Evolutionary conservation across 2,113 vertebrate genomes (phyloP).

Genomic region (Tretioscincus oriximinensis): DNA sequence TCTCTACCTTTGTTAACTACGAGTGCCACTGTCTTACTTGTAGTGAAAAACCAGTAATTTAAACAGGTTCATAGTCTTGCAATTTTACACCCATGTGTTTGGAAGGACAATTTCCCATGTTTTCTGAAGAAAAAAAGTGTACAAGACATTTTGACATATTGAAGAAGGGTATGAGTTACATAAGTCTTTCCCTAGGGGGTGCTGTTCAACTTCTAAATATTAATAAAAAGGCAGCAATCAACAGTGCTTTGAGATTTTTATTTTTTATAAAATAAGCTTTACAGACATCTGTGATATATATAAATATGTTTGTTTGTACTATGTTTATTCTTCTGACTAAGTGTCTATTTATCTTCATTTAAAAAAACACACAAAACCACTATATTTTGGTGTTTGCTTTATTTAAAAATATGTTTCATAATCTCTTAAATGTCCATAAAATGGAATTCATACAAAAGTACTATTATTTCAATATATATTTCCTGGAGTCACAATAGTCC

Average conservation of each 20-base stretch:
- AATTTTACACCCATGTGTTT: neutral
- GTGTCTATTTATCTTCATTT: neutral
- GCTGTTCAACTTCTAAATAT: neutral
- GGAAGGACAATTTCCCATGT: neutral
- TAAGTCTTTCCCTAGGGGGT: constrained; percentile 44
- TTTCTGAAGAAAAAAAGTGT: neutral
- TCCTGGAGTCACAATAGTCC: too few species aligned
- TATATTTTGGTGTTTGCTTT: neutral
- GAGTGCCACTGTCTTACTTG: neutral
- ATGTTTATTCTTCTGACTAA: neutral
- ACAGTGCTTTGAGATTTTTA: accelerated
- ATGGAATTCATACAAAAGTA: neutral
- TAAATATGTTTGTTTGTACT: constrained; percentile 4
- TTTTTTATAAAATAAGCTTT: accelerated
- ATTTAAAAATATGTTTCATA: neutral
- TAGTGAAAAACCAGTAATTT: neutral
- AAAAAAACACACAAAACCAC: neutral
- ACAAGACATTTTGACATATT: neutral
- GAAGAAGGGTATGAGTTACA: neutral
- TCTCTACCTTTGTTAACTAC: neutral
- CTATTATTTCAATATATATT: too few species aligned
- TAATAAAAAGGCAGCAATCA: neutral
- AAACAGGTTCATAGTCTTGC: neutral
- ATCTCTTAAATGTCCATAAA: neutral
- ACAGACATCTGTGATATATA: neutral